Conservation (phyloP, 2,113 vertebrate genomes). For the Alces alces region DNA sequence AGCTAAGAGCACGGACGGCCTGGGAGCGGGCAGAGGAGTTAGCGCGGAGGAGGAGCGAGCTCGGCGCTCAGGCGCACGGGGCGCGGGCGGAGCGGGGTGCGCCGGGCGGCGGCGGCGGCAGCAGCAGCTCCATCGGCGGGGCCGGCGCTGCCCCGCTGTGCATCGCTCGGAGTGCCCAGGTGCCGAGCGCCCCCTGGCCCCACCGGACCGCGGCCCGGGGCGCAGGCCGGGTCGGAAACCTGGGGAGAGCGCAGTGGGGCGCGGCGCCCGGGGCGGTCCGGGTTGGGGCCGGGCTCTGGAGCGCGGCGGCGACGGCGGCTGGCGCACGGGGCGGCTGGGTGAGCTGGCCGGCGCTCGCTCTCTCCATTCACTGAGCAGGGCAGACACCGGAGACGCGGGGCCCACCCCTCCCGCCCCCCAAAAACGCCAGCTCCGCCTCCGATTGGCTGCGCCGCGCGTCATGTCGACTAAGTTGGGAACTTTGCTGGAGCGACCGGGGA, state of each 20-base stretch:
- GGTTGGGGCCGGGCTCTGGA: not conserved
- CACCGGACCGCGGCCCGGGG: not conserved
- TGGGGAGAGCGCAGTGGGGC: not conserved
- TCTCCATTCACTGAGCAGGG: slow-evolving; percentile 73
- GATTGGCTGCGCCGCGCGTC: slow-evolving; percentile 81
- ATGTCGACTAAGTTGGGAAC: slow-evolving; percentile 82
- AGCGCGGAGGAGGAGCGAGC: slow-evolving; percentile 71
- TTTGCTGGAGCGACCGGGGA: slow-evolving; percentile 65
- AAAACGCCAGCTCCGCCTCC: slow-evolving; percentile 73
- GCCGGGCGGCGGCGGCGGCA: slow-evolving; percentile 67
- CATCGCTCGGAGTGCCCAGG: slow-evolving; percentile 74
- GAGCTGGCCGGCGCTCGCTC: slow-evolving; percentile 70
- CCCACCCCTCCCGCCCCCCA: slow-evolving; percentile 76
- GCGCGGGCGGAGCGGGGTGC: slow-evolving; percentile 58
- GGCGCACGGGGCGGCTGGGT: slow-evolving; percentile 21
- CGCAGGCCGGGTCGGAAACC: not conserved
- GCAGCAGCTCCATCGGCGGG: slow-evolving; percentile 66
- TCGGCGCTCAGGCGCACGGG: slow-evolving; percentile 66
- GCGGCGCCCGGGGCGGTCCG: not conserved
- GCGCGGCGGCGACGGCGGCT: not conserved
- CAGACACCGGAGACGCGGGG: slow-evolving; percentile 74
- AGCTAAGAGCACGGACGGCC: slow-evolving; percentile 29
- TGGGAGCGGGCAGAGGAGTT: slow-evolving; percentile 50
- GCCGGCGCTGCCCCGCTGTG: slow-evolving; percentile 69
- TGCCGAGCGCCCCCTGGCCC: slow-evolving; percentile 58